Conservation (phyloP, 2,113 vertebrate genomes). For the Motacilla tschutschensis region DNA sequence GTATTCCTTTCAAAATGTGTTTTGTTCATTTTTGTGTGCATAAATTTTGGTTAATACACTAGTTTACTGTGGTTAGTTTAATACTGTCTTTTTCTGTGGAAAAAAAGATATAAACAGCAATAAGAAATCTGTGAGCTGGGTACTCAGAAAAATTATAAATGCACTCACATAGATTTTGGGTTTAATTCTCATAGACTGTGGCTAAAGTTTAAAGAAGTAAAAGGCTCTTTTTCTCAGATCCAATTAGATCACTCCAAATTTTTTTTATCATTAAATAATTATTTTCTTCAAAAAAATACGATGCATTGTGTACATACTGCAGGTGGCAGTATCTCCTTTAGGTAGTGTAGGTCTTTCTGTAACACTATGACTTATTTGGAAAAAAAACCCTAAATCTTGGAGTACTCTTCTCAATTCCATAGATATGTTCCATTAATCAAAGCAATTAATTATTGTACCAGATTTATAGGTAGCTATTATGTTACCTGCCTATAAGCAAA, state of each 20-base stretch:
- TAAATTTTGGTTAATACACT: conserved; percentile 61
- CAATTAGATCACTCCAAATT: not conserved
- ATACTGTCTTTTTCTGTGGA: conserved; percentile 55
- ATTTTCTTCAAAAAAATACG: not conserved
- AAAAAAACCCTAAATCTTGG: not conserved
- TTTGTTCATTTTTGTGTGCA: conserved; percentile 56
- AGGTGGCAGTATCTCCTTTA: conserved; percentile 57
- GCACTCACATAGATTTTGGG: not conserved
- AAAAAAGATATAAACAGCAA: conserved; percentile 66
- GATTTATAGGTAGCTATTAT: not conserved
- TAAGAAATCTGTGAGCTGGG: conserved; percentile 42
- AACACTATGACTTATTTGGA: not conserved
- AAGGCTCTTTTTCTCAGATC: conserved; percentile 23
- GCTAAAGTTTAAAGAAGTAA: conserved; percentile 8
- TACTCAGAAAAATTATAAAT: not conserved
- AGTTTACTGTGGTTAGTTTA: conserved; percentile 21
- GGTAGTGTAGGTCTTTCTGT: not conserved
- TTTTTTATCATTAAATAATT: conserved; percentile 31
- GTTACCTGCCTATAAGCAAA: not conserved
- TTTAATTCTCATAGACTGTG: not conserved
- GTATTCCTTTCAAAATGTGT: conserved; percentile 16
- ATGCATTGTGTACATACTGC: not conserved
- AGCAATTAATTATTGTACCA: not conserved
- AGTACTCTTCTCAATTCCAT: conserved; percentile 29
- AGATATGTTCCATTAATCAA: conserved; percentile 8